Base-by-base conservation (phyloP, 2,888 invertebrate species). In the Epinotia demarniana region DNA sequence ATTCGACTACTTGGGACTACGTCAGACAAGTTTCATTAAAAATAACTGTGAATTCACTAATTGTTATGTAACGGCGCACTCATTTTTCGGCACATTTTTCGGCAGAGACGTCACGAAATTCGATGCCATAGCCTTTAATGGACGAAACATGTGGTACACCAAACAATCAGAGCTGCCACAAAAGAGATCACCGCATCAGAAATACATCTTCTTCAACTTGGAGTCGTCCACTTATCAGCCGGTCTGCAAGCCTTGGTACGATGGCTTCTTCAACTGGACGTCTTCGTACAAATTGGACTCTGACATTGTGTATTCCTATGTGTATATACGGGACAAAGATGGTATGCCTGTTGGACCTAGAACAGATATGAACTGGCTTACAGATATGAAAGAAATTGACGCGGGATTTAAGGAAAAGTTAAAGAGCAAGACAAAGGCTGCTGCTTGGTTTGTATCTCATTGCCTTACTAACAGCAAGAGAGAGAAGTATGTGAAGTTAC, bases 401-500 rank as follows among this genome's bases (percentile, higher is more conserved):
- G 83, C 86, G 2, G 81, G 85, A 23, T 77, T 86, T 16, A 75
- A 80, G 23, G 76, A 80, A n/a, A 85, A 76, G 75, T 75, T 89
- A 55, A 77, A 75, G 13, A 90, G 87, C 75, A 94, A 93, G 79
- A 89, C 81, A 0, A 92, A 89, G 79, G 89, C 90, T 0, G 92
- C 86, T 0, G 93, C 92, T n/a, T 94, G 93, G 93, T 92, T 93
- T 68, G 93, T 92, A 0, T 93, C 93, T 0, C 82, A 92, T 62
- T 94, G 93, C 76, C 77, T 66, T 0, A 87, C 85, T 43, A 86
- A 84, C 75, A 92, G 88, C 79, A 83, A 81, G 0, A 86, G 93
- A 69, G 72, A 81, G 16, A 78, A 82, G 0, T 84, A 88, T 72
- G 91, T 86, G 0, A 79, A 67, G 1, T 78, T 82, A 3, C 77